Evolutionary conservation across 2,888 invertebrate species (phyloP), one percentile per base, ranked within the genome.

Genomic region (Machimus atricapillus): DNA sequence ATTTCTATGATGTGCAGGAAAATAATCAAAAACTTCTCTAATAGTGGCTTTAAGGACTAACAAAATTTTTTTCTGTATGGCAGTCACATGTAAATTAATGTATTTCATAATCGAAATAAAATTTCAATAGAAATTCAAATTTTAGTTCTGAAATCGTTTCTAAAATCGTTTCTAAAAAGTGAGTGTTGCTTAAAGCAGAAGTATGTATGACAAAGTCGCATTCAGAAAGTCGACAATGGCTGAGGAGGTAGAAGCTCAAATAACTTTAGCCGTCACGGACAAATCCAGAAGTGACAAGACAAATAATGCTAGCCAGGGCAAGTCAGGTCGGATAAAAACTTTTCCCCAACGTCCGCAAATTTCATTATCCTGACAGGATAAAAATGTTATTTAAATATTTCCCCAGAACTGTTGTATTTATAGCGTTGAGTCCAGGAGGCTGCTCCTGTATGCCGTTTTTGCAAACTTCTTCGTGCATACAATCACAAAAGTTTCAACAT

Each of bases 381-480:
- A 87, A 87, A 87, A 87, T 81, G 82, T 83, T 66, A 83, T 83
- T 83, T 83, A 66, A 83, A 83, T 83, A 83, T 83, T 83, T 83
- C 40, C 23, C 66, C 37, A 19, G 58, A 37, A 66, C 37, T 37
- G 37, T 66, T 66, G 56, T 46, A 79, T 79, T 82, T 58, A 40
- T 82, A 14, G 34, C n/a, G 19, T 7, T 34, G 34, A 34, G 34
- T 34, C 7, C 34, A 34, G 34, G 7, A 34, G 7, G 34, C 27
- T 66, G 19, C 37, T 23, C 58, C 31, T 82, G 56, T 66, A 46
- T 34, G 27, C 37, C 56, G 52, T 58, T 58, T 83, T 83, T 40
- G 37, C n/a, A 9, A 27, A 66, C 27, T 7, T 34, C 31, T 46
- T 34, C 7, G 27, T 1, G 27, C 52, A 52, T 52, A 81, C 81